Evolutionary conservation across 1,140 invertebrate species (phyloP), one percentile per base, ranked within the genome.

Genomic region (Drosophila malerkotliana): DNA sequence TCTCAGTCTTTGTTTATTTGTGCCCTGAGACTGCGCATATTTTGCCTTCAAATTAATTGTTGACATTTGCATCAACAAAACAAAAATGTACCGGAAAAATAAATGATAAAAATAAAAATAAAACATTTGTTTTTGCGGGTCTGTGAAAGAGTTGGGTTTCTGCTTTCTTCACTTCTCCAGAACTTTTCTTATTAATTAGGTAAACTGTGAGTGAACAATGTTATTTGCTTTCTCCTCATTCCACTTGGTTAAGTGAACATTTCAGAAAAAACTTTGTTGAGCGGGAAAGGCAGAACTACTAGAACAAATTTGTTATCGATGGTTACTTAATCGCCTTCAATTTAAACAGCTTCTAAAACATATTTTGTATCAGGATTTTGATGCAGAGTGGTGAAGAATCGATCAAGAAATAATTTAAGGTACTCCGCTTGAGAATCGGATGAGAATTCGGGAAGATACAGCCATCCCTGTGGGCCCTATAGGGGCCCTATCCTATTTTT

Each of bases 31-130:
- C 71, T 74, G 59, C 72, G 72, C 72, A 75, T 75, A 75, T 75
- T 75, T 66, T 30, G 60, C 60, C 72, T 75, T 39, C 47, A 75
- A 75, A 75, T 75, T 75, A 74, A 75, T 75, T 75, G 72, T 74
- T 75, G 72, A 75, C 60, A 75, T 75, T 75, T 75, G 71, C 71
- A 74, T 66, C 34, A 56, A 64, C 34, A 51, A 66, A 56, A 51
- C 51, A 47, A 49, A 30, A 9, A 44, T 44, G 41, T 44, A 44
- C 41, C 41, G 41, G 41, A 37, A 62, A 52, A 73, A 45, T 53
- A 41, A 44, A 44, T 44, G 41, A 44, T 44, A 8, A 44, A 57
- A 55, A 18, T 37, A 56, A 63, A 55, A 18, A 34, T n/a, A 37
- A 71, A 62, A 55, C 61, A 57, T 49, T 74, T 74, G 26, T 18